A percentile compares a stretch with the other conserved stretches of the same genome.
These are phyloP conservation scores for Blastobasis adustella DNA, from an alignment of 2,888 invertebrate species.

Conservation along the genomic window DNA sequence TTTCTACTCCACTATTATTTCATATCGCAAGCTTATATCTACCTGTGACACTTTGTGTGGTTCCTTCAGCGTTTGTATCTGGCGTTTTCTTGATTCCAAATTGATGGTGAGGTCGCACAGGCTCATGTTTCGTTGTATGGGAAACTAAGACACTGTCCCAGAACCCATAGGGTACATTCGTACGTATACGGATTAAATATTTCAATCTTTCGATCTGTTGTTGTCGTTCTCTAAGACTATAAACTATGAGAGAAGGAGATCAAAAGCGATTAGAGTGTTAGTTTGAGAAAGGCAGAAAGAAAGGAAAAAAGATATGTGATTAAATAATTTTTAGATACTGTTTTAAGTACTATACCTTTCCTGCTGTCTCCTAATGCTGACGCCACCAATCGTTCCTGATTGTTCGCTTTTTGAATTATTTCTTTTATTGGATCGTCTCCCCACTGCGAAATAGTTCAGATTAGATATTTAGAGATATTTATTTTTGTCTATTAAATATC, in stretches of 20 bases:
- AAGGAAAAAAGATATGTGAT: not conserved
- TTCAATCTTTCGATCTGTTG: slow-evolving; percentile 1
- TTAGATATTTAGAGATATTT: not conserved
- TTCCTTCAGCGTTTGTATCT: no score
- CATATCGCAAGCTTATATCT: no score
- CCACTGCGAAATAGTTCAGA: slow-evolving; percentile 32
- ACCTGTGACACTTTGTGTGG: no score
- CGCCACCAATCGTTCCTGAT: slow-evolving; percentile 28
- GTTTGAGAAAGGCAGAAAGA: no score
- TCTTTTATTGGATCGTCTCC: slow-evolving; percentile 34
- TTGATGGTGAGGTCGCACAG: no score
- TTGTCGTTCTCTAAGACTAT: not conserved
- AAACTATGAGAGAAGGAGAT: slow-evolving; percentile 3
- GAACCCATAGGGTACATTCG: not conserved
- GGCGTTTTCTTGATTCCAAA: no score
- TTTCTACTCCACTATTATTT: no score
- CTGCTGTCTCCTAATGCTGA: slow-evolving; percentile 33
- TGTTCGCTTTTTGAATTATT: slow-evolving; percentile 22
- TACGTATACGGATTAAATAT: not conserved
- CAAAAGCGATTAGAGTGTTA: not conserved
- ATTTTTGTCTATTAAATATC: not conserved
- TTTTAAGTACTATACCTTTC: slow-evolving; percentile 30
- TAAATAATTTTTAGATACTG: not conserved
- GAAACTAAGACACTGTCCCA: no score
- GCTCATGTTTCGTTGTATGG: no score